phyloP scores from a whole-genome alignment of 2,113 vertebrate genomes.

The Nothobranchius kuhntae region DNA sequence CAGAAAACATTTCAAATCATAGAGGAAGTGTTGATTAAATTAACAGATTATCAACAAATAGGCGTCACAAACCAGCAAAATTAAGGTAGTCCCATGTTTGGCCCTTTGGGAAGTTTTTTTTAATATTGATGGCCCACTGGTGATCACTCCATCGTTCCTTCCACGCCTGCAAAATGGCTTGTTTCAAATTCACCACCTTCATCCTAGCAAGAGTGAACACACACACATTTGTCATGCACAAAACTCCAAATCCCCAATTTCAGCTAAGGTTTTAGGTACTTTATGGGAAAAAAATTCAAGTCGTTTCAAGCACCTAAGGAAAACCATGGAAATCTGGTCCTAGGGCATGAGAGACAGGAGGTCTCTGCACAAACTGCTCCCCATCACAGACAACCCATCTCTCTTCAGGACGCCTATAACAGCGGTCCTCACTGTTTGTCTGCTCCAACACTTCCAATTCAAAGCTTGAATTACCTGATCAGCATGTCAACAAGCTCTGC shows the following conservation, averaged over 20 bases:
- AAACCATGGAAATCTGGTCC: no score
- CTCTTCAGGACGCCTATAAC: no score
- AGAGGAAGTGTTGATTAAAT: neutral
- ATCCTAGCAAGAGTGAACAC: slow-evolving; percentile 62
- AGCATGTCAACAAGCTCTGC: no score
- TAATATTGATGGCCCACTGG: slow-evolving; percentile 97
- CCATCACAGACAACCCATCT: no score
- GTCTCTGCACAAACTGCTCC: no score
- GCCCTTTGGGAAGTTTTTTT: slow-evolving; percentile 94
- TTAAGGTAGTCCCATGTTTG: slow-evolving; percentile 97
- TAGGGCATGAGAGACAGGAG: no score
- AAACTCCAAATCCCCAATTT: neutral
- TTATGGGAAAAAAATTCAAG: no score
- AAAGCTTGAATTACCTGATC: no score
- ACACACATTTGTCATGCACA: neutral
- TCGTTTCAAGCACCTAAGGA: no score
- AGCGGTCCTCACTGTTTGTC: no score
- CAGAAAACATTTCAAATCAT: slow-evolving; percentile 9
- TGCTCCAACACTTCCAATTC: no score
- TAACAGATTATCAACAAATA: neutral
- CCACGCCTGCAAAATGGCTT: slow-evolving; percentile 97
- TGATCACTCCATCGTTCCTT: slow-evolving; percentile 97
- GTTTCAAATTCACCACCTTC: slow-evolving; percentile 97
- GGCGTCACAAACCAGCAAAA: slow-evolving; percentile 84
- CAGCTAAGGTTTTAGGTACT: no score